Conservation (phyloP, 2,797 vertebrate genomes). For the Chelidonichthys spinosus region DNA sequence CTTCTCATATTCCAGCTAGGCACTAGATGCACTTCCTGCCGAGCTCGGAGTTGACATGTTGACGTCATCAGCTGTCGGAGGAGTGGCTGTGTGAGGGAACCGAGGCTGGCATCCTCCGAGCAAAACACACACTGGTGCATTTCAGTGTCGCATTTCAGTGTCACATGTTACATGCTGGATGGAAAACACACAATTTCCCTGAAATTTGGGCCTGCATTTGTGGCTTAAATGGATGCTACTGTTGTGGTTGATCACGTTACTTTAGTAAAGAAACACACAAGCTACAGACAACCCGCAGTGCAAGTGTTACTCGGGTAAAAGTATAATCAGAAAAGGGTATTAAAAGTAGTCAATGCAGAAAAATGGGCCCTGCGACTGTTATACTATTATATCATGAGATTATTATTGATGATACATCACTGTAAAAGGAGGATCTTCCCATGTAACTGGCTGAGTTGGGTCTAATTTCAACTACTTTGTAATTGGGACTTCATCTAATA, state of each 20-base stretch:
- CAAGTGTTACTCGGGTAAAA: background rate
- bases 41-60: conserved; percentile 48
- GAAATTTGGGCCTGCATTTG: background rate
- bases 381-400: background rate
- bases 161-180: background rate
- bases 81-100: conserved; percentile 50
- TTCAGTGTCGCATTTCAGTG: background rate
- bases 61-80: conserved; percentile 86
- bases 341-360: background rate
- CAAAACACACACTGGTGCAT: background rate
- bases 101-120: background rate
- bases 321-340: background rate
- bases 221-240: too few species aligned
- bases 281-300: background rate
- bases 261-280: background rate
- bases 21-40: conserved; percentile 76
- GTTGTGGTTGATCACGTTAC: background rate
- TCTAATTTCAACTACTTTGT: background rate
- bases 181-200: background rate
- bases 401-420: background rate
- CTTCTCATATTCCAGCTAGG: conserved; percentile 66
- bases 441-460: background rate
- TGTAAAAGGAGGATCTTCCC: background rate
- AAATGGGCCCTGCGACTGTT: background rate
- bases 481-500: too few species aligned